These are phyloP conservation scores for Mercenaria mercenaria DNA, from an alignment of 1,140 invertebrate genomes.

Conservation along the genomic window DNA sequence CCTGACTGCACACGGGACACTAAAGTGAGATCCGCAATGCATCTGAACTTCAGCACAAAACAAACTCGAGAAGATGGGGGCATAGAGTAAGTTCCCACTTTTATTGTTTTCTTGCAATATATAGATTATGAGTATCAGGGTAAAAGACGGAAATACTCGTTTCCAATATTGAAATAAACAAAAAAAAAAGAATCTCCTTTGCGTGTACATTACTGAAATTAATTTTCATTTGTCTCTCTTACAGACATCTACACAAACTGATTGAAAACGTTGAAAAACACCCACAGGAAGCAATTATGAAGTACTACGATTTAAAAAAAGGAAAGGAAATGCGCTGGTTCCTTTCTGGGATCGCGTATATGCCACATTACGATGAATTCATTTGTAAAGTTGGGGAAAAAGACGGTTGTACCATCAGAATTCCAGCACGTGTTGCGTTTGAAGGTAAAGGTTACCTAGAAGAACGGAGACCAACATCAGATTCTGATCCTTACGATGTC, in stretches of 20 bases:
- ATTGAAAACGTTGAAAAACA: neutral
- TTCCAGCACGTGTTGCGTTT: neutral
- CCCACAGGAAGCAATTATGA: neutral
- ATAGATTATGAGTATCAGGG: too few species aligned
- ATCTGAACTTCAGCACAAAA: constrained; percentile 42
- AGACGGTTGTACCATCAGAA: neutral
- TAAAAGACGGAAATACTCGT: too few species aligned
- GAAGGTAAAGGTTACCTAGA: neutral
- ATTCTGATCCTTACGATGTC: constrained; percentile 6
- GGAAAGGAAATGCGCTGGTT: neutral
- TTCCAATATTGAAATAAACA: too few species aligned
- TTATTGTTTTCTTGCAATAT: too few species aligned
- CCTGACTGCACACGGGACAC: neutral
- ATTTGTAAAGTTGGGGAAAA: neutral
- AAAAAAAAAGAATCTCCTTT: too few species aligned
- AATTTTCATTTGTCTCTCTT: neutral
- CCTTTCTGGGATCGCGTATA: neutral
- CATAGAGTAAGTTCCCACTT: neutral
- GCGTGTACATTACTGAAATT: too few species aligned
- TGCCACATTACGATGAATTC: neutral
- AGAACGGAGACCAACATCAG: neutral
- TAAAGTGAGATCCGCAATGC: neutral
- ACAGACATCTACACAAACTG: neutral
- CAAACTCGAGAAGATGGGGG: neutral
- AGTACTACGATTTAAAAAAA: neutral